Conservation (phyloP, 2,888 invertebrate genomes). For the Tyria jacobaeae region DNA sequence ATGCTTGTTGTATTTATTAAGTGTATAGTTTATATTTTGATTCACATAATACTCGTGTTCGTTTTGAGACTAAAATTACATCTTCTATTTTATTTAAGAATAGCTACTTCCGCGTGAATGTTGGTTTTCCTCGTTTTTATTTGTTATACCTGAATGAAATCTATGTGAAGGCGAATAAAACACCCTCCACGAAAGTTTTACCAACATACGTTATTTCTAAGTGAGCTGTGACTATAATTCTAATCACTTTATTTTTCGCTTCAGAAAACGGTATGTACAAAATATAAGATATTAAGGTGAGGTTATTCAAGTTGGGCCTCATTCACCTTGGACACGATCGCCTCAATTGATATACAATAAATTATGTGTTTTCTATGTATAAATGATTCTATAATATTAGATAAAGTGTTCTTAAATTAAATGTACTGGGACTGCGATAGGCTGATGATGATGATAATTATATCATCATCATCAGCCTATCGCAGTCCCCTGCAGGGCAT, state of each 20-base stretch:
- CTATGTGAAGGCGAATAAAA: neutral
- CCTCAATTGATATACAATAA: neutral
- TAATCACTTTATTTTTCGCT: too few species aligned
- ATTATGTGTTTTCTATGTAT: neutral
- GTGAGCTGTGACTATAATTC: too few species aligned
- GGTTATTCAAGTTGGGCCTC: neutral
- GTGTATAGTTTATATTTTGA: neutral
- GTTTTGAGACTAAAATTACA: neutral
- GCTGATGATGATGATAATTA: too few species aligned
- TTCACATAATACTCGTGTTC: constrained; percentile 1
- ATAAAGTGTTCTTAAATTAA: too few species aligned
- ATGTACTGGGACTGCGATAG: too few species aligned
- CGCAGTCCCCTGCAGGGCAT: too few species aligned
- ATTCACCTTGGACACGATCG: neutral
- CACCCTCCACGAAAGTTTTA: too few species aligned
- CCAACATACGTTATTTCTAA: too few species aligned
- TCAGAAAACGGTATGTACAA: too few species aligned
- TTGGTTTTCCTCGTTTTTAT: neutral
- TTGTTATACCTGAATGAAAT: neutral
- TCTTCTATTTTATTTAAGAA: too few species aligned
- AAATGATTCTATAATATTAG: too few species aligned
- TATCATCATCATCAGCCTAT: too few species aligned
- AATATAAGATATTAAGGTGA: neutral
- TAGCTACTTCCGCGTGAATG: neutral
- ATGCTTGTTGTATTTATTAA: neutral